phyloP scores from a whole-genome alignment of 2,113 vertebrate genomes.

The Lichenostomus cassidix region DNA sequence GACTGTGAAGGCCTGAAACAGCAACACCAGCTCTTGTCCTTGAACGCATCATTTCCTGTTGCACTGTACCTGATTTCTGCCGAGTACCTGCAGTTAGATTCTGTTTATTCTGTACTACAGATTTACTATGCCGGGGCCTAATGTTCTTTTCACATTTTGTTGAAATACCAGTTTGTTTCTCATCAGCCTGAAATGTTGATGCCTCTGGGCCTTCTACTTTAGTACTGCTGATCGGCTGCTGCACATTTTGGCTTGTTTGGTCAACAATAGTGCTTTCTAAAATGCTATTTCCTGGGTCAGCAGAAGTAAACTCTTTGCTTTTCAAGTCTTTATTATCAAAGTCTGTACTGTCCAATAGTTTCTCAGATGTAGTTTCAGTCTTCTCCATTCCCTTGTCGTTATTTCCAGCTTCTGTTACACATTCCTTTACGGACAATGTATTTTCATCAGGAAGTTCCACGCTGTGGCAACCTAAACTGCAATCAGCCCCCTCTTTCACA shows the following conservation, averaged over 20 bases:
- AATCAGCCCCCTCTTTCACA: constrained; percentile 14
- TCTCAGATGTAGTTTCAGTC: not conserved
- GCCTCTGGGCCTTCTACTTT: constrained; percentile 38
- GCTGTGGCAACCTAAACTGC: constrained; percentile 24
- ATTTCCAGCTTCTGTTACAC: constrained; percentile 14
- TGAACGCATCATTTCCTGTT: constrained; percentile 44
- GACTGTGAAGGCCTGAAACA: constrained; percentile 58
- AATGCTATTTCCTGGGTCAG: constrained; percentile 48
- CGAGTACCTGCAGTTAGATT: constrained; percentile 15
- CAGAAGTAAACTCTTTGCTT: constrained; percentile 24
- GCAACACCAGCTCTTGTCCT: constrained; percentile 74
- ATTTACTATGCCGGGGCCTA: constrained; percentile 61
- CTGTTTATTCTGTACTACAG: constrained; percentile 58
- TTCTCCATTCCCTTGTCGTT: constrained; percentile 15
- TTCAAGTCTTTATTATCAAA: constrained; percentile 51
- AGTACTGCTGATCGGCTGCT: constrained; percentile 26
- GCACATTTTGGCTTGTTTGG: constrained; percentile 35
- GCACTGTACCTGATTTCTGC: constrained; percentile 37
- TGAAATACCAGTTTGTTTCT: constrained; percentile 35
- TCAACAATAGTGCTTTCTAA: constrained; percentile 49
- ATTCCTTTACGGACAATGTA: constrained; percentile 22
- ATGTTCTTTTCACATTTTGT: constrained; percentile 63
- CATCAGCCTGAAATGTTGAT: constrained; percentile 39
- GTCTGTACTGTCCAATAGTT: constrained; percentile 20
- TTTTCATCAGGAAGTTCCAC: constrained; percentile 30